Base-by-base conservation (phyloP, 2,797 vertebrate genomes). In the Halcyon badia region DNA sequence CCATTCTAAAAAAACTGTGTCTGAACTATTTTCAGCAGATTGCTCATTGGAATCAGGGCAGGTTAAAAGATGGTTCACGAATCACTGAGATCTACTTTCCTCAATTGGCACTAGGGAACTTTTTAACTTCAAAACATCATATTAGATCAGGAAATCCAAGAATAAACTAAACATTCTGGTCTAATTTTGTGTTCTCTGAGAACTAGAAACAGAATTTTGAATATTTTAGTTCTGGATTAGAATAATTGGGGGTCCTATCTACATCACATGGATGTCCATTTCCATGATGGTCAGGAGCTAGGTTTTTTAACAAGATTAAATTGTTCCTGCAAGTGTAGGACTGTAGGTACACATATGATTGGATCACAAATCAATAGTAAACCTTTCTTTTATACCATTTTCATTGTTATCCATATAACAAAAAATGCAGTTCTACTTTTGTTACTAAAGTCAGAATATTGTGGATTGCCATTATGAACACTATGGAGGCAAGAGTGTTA, bases 1-100 rank as follows among this genome's bases (percentile, higher is more conserved):
- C 48, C 80, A 77, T 90, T 84, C 91, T 58, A 83, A 31, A 90
- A 96, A 96, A 96, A 48, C 35, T 87, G 72, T 44, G 62, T 56
- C 65, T 94, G 39, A 81, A 78, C 68, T 83, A 46, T 44, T 95
- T 96, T 79, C 89, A 75, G 73, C 30, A 83, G 65, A 78, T 95
- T 89, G 41, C 18, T 95, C 81, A 73, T 30, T 73, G 39, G 54
- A 93, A 95, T 92, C 80, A 48, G 68, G 84, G 76, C 72, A 94
- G 70, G 66, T 92, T 78, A 93, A 83, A 71, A 93, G 77, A 48
- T 46, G 20, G 28, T 81, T 61, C 41, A 44, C 14, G 58, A 64
- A 72, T 41, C 1, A 5, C 31, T 66, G 51, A 84, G 48, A 79
- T 57, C n/a, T 49, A 70, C 7, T 92, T 90, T 94, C 42, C 60